A percentile compares a stretch with the other conserved stretches of the same genome.
phyloP scores from a whole-genome alignment of 1,140 invertebrate species.

The Cyphomyrmex costatus region DNA sequence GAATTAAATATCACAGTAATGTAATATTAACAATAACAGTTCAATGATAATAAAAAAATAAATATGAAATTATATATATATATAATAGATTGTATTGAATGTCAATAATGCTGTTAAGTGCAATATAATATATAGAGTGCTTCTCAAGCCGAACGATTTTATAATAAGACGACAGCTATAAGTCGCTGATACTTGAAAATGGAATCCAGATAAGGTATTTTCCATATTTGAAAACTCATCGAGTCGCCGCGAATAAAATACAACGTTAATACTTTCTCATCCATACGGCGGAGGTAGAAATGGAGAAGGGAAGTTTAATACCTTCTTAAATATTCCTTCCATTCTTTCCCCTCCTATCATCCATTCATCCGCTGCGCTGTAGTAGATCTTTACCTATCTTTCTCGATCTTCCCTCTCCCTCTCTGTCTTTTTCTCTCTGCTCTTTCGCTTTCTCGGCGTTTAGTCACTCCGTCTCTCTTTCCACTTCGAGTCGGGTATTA shows the following conservation, averaged over 20 bases:
- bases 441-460: constrained; percentile 15
- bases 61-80: background rate
- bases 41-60: background rate
- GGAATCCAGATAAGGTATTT: constrained; percentile 70
- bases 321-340: constrained; percentile 86
- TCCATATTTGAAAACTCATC: constrained; percentile 82
- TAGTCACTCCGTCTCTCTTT: constrained; percentile 23
- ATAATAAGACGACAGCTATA: too few relatives aligned
- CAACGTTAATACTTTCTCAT: constrained; percentile 82
- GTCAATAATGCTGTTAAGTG: background rate
- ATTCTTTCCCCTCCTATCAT: constrained; percentile 67
- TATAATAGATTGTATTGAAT: too few relatives aligned
- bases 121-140: background rate
- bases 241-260: constrained; percentile 80
- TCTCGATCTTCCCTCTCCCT: constrained; percentile 1
- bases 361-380: background rate
- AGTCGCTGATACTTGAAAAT: constrained; percentile 46
- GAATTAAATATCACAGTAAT: background rate
- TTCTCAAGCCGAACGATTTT: background rate
- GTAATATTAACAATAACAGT: background rate
- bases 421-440: background rate
- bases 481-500: constrained; percentile 74
- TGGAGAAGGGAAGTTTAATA: constrained; percentile 82
- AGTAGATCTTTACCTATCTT: constrained; percentile 60
- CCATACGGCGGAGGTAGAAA: constrained; percentile 55